Evolutionary conservation across 2,888 invertebrate species (phyloP).

Genomic region (Apamea sordens): DNA sequence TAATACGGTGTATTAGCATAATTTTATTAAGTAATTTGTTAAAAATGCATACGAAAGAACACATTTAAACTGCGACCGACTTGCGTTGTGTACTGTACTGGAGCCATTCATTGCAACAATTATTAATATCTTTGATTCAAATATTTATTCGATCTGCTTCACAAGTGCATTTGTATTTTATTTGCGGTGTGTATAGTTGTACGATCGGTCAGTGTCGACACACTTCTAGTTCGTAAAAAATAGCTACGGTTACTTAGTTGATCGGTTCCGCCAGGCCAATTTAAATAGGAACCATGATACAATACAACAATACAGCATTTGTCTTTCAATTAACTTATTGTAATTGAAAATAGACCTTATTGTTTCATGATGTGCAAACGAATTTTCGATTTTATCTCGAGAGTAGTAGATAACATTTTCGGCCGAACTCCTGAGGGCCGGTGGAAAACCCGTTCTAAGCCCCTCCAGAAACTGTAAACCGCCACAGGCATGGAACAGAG

Average conservation of each 20-base stretch:
- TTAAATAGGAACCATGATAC: background rate
- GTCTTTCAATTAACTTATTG: slow-evolving; percentile 1
- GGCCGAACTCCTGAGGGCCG: background rate
- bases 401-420: background rate
- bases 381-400: background rate
- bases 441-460: background rate
- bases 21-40: background rate
- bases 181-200: background rate
- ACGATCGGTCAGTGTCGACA: background rate
- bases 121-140: slow-evolving; percentile 3
- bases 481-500: background rate
- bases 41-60: background rate
- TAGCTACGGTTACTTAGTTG: background rate
- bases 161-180: background rate
- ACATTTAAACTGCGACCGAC: background rate
- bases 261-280: background rate
- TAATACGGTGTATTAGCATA: background rate
- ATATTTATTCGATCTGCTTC: background rate
- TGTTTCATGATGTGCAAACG: background rate
- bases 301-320: background rate
- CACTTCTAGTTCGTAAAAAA: background rate
- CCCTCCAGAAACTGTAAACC: background rate
- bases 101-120: slow-evolving; percentile 8
- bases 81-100: background rate
- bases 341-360: background rate